These are phyloP conservation scores for Enteromius mattozi DNA, from an alignment of 2,797 vertebrate genomes.

Conservation along the genomic window DNA sequence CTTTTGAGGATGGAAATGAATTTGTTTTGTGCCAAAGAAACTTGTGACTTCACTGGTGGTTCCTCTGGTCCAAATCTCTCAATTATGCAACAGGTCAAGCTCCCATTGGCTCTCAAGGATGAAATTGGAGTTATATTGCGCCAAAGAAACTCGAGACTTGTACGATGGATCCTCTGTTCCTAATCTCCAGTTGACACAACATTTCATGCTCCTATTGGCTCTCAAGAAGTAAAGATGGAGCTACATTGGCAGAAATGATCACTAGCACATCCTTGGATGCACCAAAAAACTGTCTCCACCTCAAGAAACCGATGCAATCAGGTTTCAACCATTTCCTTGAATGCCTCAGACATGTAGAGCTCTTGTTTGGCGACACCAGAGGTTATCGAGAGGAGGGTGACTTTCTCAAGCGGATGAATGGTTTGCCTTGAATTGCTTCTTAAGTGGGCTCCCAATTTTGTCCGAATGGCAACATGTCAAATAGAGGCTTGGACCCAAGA, in stretches of 20 bases:
- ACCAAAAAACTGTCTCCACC: slow-evolving; percentile 26
- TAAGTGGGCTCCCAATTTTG: slow-evolving; percentile 15
- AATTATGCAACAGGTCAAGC: neutral
- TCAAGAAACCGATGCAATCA: slow-evolving; percentile 31
- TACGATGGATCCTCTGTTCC: neutral
- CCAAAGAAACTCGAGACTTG: neutral
- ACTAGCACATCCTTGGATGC: slow-evolving; percentile 47
- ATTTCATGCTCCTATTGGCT: slow-evolving; percentile 11
- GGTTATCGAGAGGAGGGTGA: neutral
- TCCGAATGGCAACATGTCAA: slow-evolving; percentile 5
- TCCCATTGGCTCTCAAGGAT: too few relatives aligned
- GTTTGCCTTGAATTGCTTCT: neutral
- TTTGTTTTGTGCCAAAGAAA: neutral
- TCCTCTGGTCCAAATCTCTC: neutral
- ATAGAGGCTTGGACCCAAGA: neutral
- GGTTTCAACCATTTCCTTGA: neutral
- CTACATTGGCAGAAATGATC: slow-evolving; percentile 26
- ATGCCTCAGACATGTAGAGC: neutral
- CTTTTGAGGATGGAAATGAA: neutral
- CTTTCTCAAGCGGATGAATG: slow-evolving; percentile 4
- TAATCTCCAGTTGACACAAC: slow-evolving; percentile 17
- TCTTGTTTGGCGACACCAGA: slow-evolving; percentile 17
- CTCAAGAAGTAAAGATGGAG: slow-evolving; percentile 20
- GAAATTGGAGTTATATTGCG: neutral
- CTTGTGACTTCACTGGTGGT: neutral